Conservation (phyloP, 2,888 invertebrate species). For the Pollenia amentaria region DNA sequence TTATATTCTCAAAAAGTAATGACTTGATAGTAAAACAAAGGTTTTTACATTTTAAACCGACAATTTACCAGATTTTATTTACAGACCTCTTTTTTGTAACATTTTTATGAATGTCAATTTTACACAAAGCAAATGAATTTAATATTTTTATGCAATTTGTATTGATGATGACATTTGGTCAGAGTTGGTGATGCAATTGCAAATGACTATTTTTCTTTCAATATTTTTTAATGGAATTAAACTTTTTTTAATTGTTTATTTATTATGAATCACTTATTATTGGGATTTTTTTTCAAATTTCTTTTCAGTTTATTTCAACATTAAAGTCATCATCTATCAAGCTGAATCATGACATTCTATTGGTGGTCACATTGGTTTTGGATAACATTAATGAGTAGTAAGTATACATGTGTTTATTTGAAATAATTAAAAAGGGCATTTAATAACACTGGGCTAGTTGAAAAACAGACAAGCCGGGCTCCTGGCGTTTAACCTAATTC, state of each 20-base stretch:
- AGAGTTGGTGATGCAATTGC: constrained; percentile 40
- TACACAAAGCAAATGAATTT: not conserved
- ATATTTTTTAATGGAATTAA: constrained; percentile 3
- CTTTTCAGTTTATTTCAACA: constrained; percentile 76
- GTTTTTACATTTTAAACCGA: not conserved
- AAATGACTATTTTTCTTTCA: not conserved
- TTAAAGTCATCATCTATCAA: constrained; percentile 78
- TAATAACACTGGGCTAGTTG: too few relatives aligned
- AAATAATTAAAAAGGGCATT: not conserved
- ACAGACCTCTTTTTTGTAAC: not conserved
- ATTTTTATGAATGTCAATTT: not conserved
- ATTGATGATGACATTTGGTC: constrained; percentile 38
- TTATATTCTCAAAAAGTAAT: not conserved
- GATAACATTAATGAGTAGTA: constrained; percentile 87
- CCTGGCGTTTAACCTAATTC: too few relatives aligned
- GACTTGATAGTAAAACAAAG: constrained; percentile 20
- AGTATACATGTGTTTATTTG: constrained; percentile 61
- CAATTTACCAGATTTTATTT: constrained; percentile 14
- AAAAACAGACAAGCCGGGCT: too few relatives aligned
- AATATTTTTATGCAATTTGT: not conserved
- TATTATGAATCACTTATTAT: constrained; percentile 21
- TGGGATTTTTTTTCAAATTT: constrained; percentile 23
- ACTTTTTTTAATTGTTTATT: constrained; percentile 6
- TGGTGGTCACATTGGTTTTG: constrained; percentile 96
- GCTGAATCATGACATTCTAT: constrained; percentile 90